A percentile compares a stretch with the other conserved stretches of the same genome.
phyloP scores from a whole-genome alignment of 2,113 vertebrate genomes.

The Indri indri region DNA sequence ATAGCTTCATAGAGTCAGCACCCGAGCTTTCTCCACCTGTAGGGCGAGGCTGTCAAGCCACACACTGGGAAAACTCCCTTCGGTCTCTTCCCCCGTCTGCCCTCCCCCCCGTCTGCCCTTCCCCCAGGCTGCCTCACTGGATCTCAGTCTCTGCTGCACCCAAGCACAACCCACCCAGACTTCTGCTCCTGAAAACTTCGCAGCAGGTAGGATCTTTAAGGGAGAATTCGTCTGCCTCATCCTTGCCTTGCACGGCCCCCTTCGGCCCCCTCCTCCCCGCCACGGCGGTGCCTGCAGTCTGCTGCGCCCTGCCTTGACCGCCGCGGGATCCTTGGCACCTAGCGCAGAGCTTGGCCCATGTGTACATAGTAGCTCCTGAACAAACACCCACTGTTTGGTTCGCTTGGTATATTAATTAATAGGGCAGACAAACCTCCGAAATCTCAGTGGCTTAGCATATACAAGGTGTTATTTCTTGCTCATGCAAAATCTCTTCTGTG shows the following conservation, averaged over 20 bases:
- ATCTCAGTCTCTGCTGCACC: no score
- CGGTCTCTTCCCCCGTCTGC: no score
- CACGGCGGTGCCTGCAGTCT: fast-evolving
- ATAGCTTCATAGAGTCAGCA: neutral
- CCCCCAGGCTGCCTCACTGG: neutral
- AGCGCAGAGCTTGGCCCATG: neutral
- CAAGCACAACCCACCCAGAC: no score
- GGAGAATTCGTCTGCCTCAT: neutral
- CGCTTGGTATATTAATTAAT: neutral
- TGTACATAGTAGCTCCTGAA: neutral
- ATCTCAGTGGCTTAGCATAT: neutral
- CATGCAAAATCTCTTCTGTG: neutral
- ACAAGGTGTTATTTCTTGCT: neutral
- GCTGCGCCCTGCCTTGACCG: fast-evolving
- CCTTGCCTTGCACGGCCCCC: fast-evolving
- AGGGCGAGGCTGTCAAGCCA: neutral
- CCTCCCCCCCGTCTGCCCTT: no score
- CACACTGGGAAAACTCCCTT: neutral
- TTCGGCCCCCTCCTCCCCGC: neutral
- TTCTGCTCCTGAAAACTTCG: neutral
- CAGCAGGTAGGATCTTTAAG: neutral
- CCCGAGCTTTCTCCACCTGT: neutral
- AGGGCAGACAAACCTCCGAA: neutral
- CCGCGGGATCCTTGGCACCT: neutral
- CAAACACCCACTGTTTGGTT: neutral